Evolutionary conservation across 2,113 vertebrate genomes (phyloP).

Genomic region (Xiphophorus couchianus): DNA sequence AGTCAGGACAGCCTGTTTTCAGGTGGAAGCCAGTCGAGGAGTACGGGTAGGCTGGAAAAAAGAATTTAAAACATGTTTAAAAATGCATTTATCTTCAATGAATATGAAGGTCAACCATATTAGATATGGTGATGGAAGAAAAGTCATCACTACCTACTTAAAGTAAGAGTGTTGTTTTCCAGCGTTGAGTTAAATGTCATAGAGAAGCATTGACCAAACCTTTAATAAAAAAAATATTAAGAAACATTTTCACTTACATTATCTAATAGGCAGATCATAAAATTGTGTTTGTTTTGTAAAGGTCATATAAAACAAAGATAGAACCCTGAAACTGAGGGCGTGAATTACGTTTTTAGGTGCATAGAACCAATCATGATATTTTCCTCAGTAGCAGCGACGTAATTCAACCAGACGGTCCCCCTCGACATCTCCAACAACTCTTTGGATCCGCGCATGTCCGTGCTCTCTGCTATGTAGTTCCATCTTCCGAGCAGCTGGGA

Average conservation of each 20-base stretch:
- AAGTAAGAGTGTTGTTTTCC: conserved; percentile 12
- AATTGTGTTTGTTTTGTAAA: no score
- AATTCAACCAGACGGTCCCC: conserved; percentile 2
- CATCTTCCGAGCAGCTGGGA: conserved; percentile 64
- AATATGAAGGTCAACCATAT: conserved; percentile 19
- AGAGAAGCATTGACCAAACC: conserved; percentile 28
- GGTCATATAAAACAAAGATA: neutral
- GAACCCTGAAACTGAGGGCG: neutral
- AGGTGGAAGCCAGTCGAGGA: neutral
- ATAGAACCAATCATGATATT: neutral
- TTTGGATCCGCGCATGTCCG: neutral
- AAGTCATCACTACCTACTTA: conserved; percentile 39
- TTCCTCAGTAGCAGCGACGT: conserved; percentile 1
- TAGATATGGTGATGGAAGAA: neutral
- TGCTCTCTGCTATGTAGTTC: conserved; percentile 31
- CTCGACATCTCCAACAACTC: neutral
- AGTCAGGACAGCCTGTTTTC: conserved; percentile 51
- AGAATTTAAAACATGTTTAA: neutral
- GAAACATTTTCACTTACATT: no score
- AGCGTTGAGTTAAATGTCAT: neutral
- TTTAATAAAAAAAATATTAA: neutral
- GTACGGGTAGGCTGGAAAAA: conserved; percentile 3
- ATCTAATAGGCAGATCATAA: no score
- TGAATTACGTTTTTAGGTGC: conserved; percentile 38
- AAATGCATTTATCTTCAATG: neutral